Conservation (phyloP, 2,888 invertebrate species). For the Yponomeuta sedellus region DNA sequence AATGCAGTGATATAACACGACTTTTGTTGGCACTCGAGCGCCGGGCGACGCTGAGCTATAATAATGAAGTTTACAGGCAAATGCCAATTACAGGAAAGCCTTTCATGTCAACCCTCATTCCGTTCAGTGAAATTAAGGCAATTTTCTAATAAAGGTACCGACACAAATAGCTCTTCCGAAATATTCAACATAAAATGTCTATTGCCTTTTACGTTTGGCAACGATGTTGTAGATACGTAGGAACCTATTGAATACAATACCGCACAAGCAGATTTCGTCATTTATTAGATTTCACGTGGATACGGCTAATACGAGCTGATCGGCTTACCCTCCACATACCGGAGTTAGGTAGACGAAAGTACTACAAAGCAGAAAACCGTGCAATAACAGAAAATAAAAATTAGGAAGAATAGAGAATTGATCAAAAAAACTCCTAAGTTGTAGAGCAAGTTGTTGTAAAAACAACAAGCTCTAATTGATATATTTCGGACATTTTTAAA, state of each 20-base stretch:
- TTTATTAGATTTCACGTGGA: slow-evolving; percentile 4
- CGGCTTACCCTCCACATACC: neutral
- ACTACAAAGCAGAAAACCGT: too few relatives aligned
- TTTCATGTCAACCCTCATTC: slow-evolving; percentile 49
- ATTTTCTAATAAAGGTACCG: slow-evolving; percentile 43
- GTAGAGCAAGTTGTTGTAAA: too few relatives aligned
- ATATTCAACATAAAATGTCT: slow-evolving; percentile 32
- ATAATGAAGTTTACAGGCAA: slow-evolving; percentile 49
- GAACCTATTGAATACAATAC: neutral
- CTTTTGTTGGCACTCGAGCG: slow-evolving; percentile 6
- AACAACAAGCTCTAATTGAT: too few relatives aligned
- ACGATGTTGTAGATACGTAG: neutral
- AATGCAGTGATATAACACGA: slow-evolving; percentile 12
- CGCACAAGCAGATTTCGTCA: neutral
- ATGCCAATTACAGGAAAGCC: slow-evolving; percentile 46
- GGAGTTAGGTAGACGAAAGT: neutral
- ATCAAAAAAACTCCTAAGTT: too few relatives aligned
- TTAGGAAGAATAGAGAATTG: too few relatives aligned
- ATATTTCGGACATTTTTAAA: too few relatives aligned
- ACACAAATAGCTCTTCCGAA: slow-evolving; percentile 31
- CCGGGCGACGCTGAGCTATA: slow-evolving; percentile 27
- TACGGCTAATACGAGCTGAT: neutral
- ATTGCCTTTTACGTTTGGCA: slow-evolving; percentile 20
- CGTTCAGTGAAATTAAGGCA: slow-evolving; percentile 42
- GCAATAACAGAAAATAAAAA: too few relatives aligned